phyloP scores from a whole-genome alignment of 1,140 invertebrate genomes.

The Drosophila novamexicana region DNA sequence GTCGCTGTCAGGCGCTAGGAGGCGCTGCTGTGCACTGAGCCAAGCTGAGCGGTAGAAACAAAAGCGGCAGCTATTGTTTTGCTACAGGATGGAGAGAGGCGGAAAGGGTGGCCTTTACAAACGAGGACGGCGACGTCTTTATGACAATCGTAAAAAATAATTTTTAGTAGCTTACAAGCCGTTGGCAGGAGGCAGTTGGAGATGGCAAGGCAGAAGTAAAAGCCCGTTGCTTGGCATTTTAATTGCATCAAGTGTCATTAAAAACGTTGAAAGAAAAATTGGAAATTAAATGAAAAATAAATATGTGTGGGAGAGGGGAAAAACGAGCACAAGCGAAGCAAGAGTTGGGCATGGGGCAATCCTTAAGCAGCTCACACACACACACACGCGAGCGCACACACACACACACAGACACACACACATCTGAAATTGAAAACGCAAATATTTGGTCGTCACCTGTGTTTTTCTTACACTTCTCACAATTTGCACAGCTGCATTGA shows the following conservation, averaged over 20 bases:
- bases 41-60: conserved; percentile 35
- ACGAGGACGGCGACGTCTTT: conserved; percentile 63
- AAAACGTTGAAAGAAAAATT: conserved; percentile 68
- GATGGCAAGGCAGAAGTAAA: conserved; percentile 12
- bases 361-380: conserved; percentile 56
- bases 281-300: conserved; percentile 72
- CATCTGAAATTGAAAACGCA: conserved; percentile 56
- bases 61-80: conserved; percentile 60
- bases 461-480: conserved; percentile 34
- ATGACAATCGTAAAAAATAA: conserved; percentile 82
- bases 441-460: conserved; percentile 58
- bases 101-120: conserved; percentile 13
- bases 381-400: conserved; percentile 28
- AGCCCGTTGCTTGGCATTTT: conserved; percentile 66
- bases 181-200: conserved; percentile 26
- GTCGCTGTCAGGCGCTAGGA: conserved; percentile 49
- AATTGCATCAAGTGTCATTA: conserved; percentile 76
- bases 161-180: conserved; percentile 77
- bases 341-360: not conserved
- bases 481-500: conserved; percentile 23
- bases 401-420: conserved; percentile 1
- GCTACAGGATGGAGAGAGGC: conserved; percentile 2
- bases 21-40: conserved; percentile 28
- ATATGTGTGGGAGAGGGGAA: conserved; percentile 27
- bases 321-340: not conserved